Conservation (phyloP, 2,888 invertebrate species). For the Andricus quercusramuli region DNA sequence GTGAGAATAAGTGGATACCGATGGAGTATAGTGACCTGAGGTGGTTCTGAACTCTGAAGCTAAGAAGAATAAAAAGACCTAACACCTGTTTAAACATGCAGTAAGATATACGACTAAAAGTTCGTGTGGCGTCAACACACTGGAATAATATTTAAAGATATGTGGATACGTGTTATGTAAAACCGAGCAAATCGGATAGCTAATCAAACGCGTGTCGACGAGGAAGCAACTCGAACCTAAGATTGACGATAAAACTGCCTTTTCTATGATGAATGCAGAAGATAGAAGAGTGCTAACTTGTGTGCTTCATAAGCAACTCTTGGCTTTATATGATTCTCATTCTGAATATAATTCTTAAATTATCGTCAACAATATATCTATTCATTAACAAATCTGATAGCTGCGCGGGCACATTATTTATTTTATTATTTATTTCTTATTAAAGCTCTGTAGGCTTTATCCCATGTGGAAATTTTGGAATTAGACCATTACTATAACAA, state of each 20-base stretch:
- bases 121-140: slow-evolving; percentile 24
- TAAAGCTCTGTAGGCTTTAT: too few species aligned
- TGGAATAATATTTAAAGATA: slow-evolving; percentile 37
- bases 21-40: slow-evolving; percentile 10
- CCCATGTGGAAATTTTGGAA: too few species aligned
- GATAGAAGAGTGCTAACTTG: slow-evolving; percentile 3
- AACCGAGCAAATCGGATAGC: slow-evolving; percentile 24
- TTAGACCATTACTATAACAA: too few species aligned
- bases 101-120: slow-evolving; percentile 22
- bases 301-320: neutral
- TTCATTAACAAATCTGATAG: too few species aligned
- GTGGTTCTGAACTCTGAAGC: neutral
- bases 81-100: slow-evolving; percentile 27
- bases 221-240: slow-evolving; percentile 24
- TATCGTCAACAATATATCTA: neutral
- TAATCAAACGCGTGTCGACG: slow-evolving; percentile 23
- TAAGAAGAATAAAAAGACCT: slow-evolving; percentile 13
- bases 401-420: too few species aligned
- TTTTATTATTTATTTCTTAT: too few species aligned
- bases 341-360: neutral
- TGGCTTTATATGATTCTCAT: neutral
- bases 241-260: slow-evolving; percentile 20
- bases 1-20: slow-evolving; percentile 2
- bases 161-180: slow-evolving; percentile 32
- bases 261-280: slow-evolving; percentile 23